Evolutionary conservation across 1,140 invertebrate species (phyloP), one percentile per base, ranked within the genome.

Genomic region (Microplitis mediator): DNA sequence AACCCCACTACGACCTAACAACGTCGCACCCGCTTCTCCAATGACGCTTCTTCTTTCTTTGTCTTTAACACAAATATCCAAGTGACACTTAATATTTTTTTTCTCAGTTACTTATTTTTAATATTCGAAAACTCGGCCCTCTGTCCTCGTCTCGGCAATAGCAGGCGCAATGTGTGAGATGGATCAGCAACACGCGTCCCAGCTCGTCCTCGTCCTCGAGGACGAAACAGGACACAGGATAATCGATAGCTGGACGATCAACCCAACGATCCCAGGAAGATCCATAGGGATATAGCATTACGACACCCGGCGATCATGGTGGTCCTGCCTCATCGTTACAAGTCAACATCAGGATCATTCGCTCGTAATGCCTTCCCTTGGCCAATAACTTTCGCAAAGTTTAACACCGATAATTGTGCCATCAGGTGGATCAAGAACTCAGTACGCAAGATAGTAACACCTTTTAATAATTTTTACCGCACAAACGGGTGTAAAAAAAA

Each of bases 321-420:
- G 85, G 85, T 87, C 85, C 82, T 85, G 79, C 81, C 80, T 81
- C 69, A 32, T 62, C 69, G 70, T 61, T 45, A 13, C 35, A 39
- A 65, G 64, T 61, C 4, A 56, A 60, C 79, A 79, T 79, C 71
- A 76, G 77, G 84, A 84, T 86, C 86, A 85, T 75, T 86, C 73
- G 84, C 77, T 86, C 81, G 84, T 85, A 85, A 85, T 87, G 85
- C 85, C 86, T 85, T 84, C 84, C 81, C 82, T 84, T 82, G 11
- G 35, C 34, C 60, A 36, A 13, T 31, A 4, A 50, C 35, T 50
- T 64, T 64, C 34, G 13, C n/a, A 13, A 35, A 4, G 9, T 3
- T 58, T 58, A 58, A 23, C 23, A 9, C 16, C 56, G 9, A 58
- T 23, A 31, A 58, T 11, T 58, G 23, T 9, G 13, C 16, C 52